Evolutionary conservation across 2,888 invertebrate genomes (phyloP).

Genomic region (Theretra japonica): DNA sequence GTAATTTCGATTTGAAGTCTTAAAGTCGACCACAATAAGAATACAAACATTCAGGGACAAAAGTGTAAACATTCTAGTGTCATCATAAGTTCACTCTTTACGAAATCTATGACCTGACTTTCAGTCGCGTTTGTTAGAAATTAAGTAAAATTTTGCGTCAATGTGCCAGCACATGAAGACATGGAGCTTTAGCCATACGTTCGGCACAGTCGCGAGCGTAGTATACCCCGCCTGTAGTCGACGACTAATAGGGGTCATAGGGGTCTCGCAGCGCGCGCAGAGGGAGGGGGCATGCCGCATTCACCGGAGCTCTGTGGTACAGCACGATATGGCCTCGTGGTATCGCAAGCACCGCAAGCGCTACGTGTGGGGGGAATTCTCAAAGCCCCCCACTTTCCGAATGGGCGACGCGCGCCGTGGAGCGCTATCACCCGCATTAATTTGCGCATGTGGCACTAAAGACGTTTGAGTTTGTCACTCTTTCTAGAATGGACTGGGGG

Average conservation of each 20-base stretch:
- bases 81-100: too few relatives aligned
- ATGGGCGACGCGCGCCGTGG: neutral
- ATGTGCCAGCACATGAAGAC: neutral
- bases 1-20: too few relatives aligned
- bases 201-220: neutral
- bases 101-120: too few relatives aligned
- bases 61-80: too few relatives aligned
- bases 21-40: too few relatives aligned
- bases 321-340: constrained; percentile 22
- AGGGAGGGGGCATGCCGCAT: neutral
- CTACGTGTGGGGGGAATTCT: neutral
- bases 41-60: too few relatives aligned
- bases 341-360: constrained; percentile 4
- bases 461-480: too few relatives aligned
- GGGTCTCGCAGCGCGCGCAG: constrained; percentile 1
- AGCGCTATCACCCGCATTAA: neutral
- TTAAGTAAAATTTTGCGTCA: too few relatives aligned
- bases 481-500: neutral
- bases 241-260: constrained; percentile 12
- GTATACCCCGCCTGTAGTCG: neutral
- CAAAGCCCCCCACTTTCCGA: neutral
- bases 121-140: too few relatives aligned
- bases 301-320: neutral
- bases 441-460: neutral
- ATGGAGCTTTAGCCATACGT: neutral